A percentile compares a stretch with the other conserved stretches of the same genome.
phyloP scores from a whole-genome alignment of 2,888 invertebrate species.

The Lepidocyrtoides sp. region DNA sequence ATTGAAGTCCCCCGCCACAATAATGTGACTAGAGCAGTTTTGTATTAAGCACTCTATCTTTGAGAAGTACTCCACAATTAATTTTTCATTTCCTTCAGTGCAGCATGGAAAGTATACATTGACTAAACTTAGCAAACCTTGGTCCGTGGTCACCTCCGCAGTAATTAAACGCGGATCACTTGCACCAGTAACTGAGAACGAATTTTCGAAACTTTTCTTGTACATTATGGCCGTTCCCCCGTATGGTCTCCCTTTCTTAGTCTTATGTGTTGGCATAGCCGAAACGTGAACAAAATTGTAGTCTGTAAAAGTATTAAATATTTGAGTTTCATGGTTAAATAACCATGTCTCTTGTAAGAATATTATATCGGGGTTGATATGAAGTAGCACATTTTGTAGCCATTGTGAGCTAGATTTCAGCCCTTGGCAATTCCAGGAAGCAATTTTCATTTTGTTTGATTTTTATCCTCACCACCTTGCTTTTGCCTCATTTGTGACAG shows the following conservation, averaged over 20 bases:
- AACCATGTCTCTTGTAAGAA: constrained; percentile 59
- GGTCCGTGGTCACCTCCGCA: neutral
- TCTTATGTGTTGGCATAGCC: neutral
- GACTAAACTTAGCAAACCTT: neutral
- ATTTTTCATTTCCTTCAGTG: neutral
- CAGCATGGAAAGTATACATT: constrained; percentile 57
- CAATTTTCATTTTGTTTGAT: neutral
- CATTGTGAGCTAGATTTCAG: neutral
- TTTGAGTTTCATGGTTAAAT: neutral
- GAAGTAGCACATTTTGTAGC: neutral
- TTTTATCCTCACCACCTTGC: neutral
- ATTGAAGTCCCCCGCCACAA: constrained; percentile 56
- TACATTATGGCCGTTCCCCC: constrained; percentile 25
- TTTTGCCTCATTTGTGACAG: neutral
- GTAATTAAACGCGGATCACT: neutral
- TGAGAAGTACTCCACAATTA: constrained; percentile 3
- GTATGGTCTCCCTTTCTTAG: constrained; percentile 23
- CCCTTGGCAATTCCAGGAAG: constrained; percentile 2
- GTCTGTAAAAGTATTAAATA: neutral
- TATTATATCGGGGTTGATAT: neutral
- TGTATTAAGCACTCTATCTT: neutral
- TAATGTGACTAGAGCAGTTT: neutral
- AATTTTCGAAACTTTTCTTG: neutral
- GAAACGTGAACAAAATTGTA: neutral
- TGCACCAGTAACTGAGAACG: neutral